Percentiles rank a stretch among this genome's conserved stretches.
Evolutionary conservation across 1,140 invertebrate genomes (phyloP).

Genomic region (Caerostris extrusa): DNA sequence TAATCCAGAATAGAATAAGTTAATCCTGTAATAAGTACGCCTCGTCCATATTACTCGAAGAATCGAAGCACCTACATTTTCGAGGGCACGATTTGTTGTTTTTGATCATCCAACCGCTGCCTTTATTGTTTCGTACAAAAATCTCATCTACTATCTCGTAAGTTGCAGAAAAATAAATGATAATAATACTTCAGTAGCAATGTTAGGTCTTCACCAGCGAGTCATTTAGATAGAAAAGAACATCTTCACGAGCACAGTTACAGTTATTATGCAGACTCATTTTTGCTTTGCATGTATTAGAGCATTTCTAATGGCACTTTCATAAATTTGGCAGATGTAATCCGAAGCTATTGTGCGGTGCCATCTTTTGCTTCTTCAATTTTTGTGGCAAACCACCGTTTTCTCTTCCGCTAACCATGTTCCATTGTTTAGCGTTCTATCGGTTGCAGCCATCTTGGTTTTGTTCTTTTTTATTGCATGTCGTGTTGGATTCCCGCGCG

Average conservation of each 20-base stretch:
- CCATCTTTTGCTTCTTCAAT: neutral
- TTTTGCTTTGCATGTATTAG: conserved; percentile 67
- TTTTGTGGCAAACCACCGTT: neutral
- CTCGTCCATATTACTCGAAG: neutral
- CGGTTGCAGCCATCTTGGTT: neutral
- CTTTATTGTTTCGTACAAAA: neutral
- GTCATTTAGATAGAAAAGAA: conserved; percentile 25
- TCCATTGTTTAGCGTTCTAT: neutral
- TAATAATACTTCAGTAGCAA: neutral
- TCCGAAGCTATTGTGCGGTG: conserved; percentile 9
- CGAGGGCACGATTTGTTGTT: neutral
- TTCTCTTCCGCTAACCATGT: conserved; percentile 25
- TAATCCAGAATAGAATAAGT: neutral
- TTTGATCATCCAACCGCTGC: neutral
- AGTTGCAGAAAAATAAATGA: no score
- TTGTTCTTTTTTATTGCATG: neutral
- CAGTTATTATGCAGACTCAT: neutral
- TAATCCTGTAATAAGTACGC: conserved; percentile 8
- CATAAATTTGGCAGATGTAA: conserved; percentile 37
- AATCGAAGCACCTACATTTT: neutral
- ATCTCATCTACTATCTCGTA: neutral
- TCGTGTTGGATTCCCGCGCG: neutral
- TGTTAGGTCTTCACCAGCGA: neutral
- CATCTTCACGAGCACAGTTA: neutral
- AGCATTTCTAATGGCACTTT: conserved; percentile 58